Percentiles rank a stretch among this genome's conserved stretches.
phyloP scores from a whole-genome alignment of 2,888 invertebrate genomes.

The Cremastobaeus sp. region DNA sequence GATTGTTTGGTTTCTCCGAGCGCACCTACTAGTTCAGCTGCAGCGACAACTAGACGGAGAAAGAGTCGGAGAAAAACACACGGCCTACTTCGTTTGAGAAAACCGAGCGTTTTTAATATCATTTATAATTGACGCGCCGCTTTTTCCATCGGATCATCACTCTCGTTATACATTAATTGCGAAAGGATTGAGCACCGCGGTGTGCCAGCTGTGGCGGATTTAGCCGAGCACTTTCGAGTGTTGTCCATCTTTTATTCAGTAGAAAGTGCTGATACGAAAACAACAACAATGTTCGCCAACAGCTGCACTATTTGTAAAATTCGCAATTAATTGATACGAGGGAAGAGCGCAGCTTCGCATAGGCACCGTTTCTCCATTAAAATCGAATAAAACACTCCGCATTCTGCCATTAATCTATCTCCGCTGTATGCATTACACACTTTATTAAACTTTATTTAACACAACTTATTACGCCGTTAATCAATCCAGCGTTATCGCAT shows the following conservation, averaged over 20 bases:
- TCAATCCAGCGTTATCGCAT: conserved; percentile 14
- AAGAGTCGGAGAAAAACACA: conserved; percentile 9
- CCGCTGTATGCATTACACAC: too few species aligned
- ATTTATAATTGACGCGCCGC: conserved; percentile 23
- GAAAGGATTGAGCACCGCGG: conserved; percentile 25
- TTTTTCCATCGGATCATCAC: conserved; percentile 30
- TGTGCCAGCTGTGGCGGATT: too few species aligned
- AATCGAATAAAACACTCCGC: too few species aligned
- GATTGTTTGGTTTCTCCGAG: too few species aligned
- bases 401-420: conserved; percentile 22
- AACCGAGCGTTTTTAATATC: conserved; percentile 27
- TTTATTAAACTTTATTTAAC: conserved; percentile 17
- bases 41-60: conserved; percentile 14
- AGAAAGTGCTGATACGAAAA: too few species aligned
- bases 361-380: conserved; percentile 7
- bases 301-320: too few species aligned
- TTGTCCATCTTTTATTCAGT: too few species aligned
- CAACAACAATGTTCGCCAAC: too few species aligned
- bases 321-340: too few species aligned
- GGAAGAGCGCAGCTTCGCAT: too few species aligned
- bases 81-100: conserved; percentile 27
- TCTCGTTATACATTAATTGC: conserved; percentile 30
- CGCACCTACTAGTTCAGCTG: too few species aligned
- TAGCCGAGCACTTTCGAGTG: too few species aligned
- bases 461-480: conserved; percentile 19